Conservation (phyloP, 37 sponge, comb jelly and placozoan genomes). For the Aplysina aerophoba region DNA sequence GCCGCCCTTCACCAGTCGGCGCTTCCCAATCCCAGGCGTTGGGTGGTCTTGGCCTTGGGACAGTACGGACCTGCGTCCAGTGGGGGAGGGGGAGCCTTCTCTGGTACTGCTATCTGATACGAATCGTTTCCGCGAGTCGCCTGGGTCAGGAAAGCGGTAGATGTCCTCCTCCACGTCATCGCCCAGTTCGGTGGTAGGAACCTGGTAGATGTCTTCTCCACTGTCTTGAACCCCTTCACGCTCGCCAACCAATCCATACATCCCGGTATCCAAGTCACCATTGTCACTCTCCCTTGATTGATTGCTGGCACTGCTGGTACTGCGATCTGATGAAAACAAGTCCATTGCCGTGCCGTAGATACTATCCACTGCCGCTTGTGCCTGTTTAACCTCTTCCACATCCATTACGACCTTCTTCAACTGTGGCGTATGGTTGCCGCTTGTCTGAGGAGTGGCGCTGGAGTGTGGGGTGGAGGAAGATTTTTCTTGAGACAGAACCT, state of each 20-base stretch:
- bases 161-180: constrained; percentile 27
- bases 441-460: neutral
- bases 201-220: constrained; percentile 18
- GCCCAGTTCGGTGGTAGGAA: constrained; percentile 10
- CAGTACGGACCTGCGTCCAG: neutral
- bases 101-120: neutral
- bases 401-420: neutral
- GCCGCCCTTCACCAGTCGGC: neutral
- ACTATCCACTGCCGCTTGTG: constrained; percentile 9
- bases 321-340: neutral
- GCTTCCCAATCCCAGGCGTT: constrained; percentile 30
- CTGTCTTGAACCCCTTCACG: neutral
- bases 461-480: neutral
- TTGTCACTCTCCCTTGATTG: neutral
- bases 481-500: neutral
- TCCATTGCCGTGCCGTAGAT: constrained; percentile 14
- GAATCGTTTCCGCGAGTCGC: neutral
- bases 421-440: no score
- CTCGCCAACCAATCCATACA: constrained; percentile 12
- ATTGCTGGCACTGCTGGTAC: constrained; percentile 3
- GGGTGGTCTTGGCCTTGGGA: neutral
- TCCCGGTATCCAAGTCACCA: constrained; percentile 23
- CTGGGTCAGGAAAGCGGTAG: neutral
- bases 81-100: constrained; percentile 13
- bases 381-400: constrained; percentile 5